Percentiles rank a stretch among this genome's conserved stretches.
These are phyloP conservation scores for Scaptomyza caliginosa DNA, from an alignment of 2,888 invertebrate species.

Conservation along the genomic window DNA sequence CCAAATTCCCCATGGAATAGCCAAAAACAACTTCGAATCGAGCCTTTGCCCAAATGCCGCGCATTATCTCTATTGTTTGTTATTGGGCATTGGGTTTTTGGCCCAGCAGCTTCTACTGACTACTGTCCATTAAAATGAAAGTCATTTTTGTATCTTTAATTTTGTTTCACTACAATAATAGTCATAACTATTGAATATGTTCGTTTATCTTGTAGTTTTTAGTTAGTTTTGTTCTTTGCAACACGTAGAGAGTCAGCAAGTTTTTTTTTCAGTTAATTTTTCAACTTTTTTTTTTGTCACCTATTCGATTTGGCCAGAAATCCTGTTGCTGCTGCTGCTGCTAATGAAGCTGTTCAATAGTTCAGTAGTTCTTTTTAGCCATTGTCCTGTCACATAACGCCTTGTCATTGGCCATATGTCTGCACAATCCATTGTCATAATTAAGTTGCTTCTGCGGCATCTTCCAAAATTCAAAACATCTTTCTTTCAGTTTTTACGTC, in stretches of 20 bases:
- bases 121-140: slow-evolving; percentile 69
- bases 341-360: slow-evolving; percentile 55
- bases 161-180: slow-evolving; percentile 55
- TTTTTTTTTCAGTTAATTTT: slow-evolving; percentile 45
- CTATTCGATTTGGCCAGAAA: slow-evolving; percentile 17
- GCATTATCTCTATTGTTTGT: slow-evolving; percentile 69
- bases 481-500: slow-evolving; percentile 10
- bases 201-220: neutral
- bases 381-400: slow-evolving; percentile 61
- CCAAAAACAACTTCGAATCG: slow-evolving; percentile 1
- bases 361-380: slow-evolving; percentile 2
- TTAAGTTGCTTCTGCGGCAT: slow-evolving; percentile 42
- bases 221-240: slow-evolving; percentile 12
- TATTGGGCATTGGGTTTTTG: slow-evolving; percentile 24
- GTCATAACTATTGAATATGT: slow-evolving; percentile 48
- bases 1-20: slow-evolving; percentile 71
- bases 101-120: slow-evolving; percentile 38
- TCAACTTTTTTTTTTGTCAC: slow-evolving; percentile 51
- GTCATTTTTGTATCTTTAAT: slow-evolving; percentile 79
- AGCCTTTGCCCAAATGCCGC: slow-evolving; percentile 39
- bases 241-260: slow-evolving; percentile 30
- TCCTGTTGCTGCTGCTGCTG: slow-evolving; percentile 57
- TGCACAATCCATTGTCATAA: slow-evolving; percentile 45
- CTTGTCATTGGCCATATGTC: slow-evolving; percentile 53
- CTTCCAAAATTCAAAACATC: slow-evolving; percentile 7